A percentile compares a stretch with the other conserved stretches of the same genome.
Conservation (phyloP, 2,888 invertebrate species). For the Lapara coniferarum region DNA sequence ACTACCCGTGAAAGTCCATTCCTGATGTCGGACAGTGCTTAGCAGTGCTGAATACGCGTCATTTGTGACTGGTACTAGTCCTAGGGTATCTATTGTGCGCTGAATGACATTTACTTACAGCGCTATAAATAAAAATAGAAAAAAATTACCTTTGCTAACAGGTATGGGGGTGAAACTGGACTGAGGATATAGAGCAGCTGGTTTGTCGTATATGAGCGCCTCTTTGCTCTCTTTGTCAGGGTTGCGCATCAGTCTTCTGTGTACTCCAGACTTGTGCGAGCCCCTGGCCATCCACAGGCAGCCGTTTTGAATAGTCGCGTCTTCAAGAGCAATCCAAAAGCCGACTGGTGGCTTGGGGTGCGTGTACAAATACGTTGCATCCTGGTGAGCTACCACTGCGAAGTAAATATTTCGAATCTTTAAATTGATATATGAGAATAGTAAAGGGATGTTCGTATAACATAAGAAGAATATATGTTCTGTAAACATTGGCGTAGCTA, state of each 20-base stretch:
- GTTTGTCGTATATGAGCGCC: constrained; percentile 87
- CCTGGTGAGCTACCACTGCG: constrained; percentile 91
- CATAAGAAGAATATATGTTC: no score
- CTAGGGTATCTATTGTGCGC: no score
- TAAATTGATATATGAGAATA: no score
- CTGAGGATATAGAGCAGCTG: constrained; percentile 87
- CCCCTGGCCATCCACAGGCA: constrained; percentile 96
- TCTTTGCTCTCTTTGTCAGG: constrained; percentile 85
- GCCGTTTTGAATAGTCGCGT: constrained; percentile 96
- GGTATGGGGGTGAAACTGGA: constrained; percentile 90
- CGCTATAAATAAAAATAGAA: no score
- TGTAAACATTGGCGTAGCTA: no score
- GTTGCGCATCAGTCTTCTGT: constrained; percentile 88
- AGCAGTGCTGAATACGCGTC: no score
- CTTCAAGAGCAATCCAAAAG: constrained; percentile 98
- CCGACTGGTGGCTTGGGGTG: constrained; percentile 92
- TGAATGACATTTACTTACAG: no score
- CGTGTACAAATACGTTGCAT: constrained; percentile 93
- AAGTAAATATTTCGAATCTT: not conserved
- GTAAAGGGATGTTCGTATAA: no score
- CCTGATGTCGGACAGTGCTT: no score
- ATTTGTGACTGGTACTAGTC: no score
- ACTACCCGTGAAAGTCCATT: no score
- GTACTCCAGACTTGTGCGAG: constrained; percentile 93
- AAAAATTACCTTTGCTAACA: constrained; percentile 90